A percentile compares a stretch with the other conserved stretches of the same genome.
phyloP scores from a whole-genome alignment of 1,140 invertebrate species.

The Danaus melanippus region DNA sequence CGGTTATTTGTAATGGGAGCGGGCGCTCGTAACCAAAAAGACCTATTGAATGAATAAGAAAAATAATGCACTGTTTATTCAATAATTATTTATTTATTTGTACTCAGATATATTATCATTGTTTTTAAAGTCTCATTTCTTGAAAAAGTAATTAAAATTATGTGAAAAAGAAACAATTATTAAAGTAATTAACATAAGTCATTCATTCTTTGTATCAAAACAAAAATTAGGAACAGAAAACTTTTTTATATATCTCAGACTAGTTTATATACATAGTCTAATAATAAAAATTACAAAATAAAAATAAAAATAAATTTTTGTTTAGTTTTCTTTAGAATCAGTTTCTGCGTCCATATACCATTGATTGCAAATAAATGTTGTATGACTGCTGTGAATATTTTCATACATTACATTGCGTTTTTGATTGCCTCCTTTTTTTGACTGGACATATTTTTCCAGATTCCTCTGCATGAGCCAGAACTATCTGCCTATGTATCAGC shows the following conservation, averaged over 20 bases:
- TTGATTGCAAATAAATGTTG: constrained; percentile 30
- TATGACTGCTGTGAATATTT: constrained; percentile 29
- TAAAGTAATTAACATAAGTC: no score
- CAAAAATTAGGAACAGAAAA: no score
- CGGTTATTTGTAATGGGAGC: constrained; percentile 28
- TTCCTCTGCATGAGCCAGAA: constrained; percentile 25
- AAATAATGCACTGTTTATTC: no score
- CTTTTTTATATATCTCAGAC: constrained; percentile 10
- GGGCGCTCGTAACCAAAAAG: constrained; percentile 20
- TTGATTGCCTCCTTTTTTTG: constrained; percentile 27
- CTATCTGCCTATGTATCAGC: constrained; percentile 22
- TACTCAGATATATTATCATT: no score
- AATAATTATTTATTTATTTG: no score
- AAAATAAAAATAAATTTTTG: constrained; percentile 23
- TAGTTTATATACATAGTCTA: constrained; percentile 21
- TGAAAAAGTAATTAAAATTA: no score
- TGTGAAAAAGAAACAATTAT: no score
- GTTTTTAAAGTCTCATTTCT: no score
- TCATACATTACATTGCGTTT: constrained; percentile 28
- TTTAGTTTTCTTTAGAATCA: constrained; percentile 27
- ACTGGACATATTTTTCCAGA: constrained; percentile 27
- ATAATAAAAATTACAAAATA: constrained; percentile 27
- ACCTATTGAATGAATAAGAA: no score
- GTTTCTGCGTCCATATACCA: constrained; percentile 28
- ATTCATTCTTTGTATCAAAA: no score